phyloP scores from a whole-genome alignment of 2,888 invertebrate species.

The Drosophila suboccidentalis region DNA sequence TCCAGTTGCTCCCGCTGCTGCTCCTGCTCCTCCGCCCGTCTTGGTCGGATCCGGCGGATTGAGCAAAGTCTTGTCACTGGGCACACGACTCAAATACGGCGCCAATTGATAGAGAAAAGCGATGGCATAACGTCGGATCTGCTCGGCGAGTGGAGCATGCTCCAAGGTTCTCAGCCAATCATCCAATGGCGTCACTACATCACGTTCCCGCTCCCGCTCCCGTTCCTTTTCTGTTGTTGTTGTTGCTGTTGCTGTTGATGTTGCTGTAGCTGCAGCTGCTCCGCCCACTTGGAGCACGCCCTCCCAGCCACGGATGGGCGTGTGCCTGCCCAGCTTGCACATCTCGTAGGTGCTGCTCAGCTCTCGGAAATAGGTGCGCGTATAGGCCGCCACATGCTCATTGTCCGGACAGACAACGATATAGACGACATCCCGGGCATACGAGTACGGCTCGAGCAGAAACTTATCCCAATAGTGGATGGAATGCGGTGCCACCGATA shows the following conservation, averaged over 20 bases:
- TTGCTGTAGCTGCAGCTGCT: too few relatives aligned
- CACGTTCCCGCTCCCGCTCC: conserved; percentile 29
- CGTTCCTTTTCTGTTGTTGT: conserved; percentile 5
- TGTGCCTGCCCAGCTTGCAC: conserved; percentile 96
- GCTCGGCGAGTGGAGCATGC: conserved; percentile 92
- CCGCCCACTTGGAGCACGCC: conserved; percentile 95
- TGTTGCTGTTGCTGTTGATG: too few relatives aligned
- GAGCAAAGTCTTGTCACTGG: conserved; percentile 90
- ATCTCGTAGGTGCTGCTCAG: conserved; percentile 97
- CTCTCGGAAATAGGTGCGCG: conserved; percentile 96
- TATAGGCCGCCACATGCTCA: conserved; percentile 91
- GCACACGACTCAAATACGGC: conserved; percentile 91
- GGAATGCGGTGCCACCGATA: conserved; percentile 97
- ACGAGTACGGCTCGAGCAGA: conserved; percentile 98
- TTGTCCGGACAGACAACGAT: conserved; percentile 97
- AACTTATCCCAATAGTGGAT: conserved; percentile 98
- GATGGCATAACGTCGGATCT: conserved; percentile 95
- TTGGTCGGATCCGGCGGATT: conserved; percentile 87
- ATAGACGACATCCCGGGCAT: conserved; percentile 97
- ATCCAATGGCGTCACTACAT: conserved; percentile 88
- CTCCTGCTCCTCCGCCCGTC: not conserved
- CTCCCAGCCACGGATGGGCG: conserved; percentile 94
- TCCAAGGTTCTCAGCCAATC: conserved; percentile 96
- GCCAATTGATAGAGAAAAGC: conserved; percentile 91
- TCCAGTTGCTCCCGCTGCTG: too few relatives aligned